Percentiles rank a stretch among this genome's conserved stretches.
phyloP scores from a whole-genome alignment of 2,797 vertebrate species.

The Phataginus tetradactyla region DNA sequence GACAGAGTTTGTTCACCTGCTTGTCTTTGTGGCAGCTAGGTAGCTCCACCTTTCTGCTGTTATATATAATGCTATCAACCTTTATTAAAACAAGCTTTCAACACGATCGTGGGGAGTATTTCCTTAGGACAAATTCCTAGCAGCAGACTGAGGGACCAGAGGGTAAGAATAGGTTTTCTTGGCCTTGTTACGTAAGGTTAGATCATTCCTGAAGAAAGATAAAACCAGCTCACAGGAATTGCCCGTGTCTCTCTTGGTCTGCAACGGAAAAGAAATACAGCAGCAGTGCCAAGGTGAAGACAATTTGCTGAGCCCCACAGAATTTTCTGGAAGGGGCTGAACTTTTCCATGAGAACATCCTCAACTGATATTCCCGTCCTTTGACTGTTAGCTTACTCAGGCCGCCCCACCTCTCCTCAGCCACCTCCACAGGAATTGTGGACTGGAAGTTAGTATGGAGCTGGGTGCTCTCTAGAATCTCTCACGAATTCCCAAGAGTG shows the following conservation, averaged over 20 bases:
- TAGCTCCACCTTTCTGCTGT: not conserved
- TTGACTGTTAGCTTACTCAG: not conserved
- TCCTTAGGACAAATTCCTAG: not conserved
- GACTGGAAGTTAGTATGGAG: not conserved
- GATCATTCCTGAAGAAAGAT: constrained; percentile 33
- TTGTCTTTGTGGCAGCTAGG: not conserved
- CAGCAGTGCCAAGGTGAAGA: not conserved
- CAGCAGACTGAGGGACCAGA: not conserved
- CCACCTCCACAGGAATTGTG: not conserved
- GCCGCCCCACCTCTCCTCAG: not conserved
- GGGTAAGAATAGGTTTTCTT: not conserved
- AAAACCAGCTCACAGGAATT: not conserved
- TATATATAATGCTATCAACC: not conserved
- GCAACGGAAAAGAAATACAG: constrained; percentile 36
- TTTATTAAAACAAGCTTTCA: not conserved
- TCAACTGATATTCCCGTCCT: not conserved
- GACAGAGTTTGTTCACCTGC: not conserved
- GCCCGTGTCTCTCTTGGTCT: not conserved
- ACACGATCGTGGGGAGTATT: not conserved
- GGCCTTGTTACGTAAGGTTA: not conserved
- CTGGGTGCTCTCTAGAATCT: not conserved
- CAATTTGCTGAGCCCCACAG: constrained; percentile 27
- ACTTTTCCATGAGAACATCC: constrained; percentile 11
- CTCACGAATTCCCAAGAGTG: not conserved
- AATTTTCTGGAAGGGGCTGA: constrained; percentile 40